Percentiles rank a stretch among this genome's conserved stretches.
These are phyloP conservation scores for Cremastinae sp. DNA, from an alignment of 2,888 invertebrate species.

Conservation along the genomic window DNA sequence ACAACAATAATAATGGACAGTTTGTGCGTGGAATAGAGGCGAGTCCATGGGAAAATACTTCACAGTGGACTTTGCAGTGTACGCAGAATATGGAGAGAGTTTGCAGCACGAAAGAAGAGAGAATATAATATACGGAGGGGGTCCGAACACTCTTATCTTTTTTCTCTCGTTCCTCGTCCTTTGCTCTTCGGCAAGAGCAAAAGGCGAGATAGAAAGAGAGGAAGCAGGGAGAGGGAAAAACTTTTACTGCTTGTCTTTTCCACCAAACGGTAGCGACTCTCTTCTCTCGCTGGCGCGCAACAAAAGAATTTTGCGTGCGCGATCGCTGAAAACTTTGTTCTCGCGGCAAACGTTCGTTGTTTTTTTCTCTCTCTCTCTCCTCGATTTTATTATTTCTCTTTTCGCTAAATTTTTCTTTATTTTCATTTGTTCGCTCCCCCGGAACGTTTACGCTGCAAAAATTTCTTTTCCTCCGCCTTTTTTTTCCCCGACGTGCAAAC, in stretches of 20 bases:
- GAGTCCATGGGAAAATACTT: constrained; percentile 45
- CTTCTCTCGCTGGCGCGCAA: background rate
- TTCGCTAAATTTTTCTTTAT: constrained; percentile 6
- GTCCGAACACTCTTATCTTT: constrained; percentile 24
- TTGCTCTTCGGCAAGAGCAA: background rate
- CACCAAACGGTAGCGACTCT: constrained; percentile 10
- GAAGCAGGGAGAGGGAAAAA: background rate
- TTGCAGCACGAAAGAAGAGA: constrained; percentile 37
- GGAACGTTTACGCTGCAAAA: background rate
- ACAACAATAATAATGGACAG: constrained; percentile 11
- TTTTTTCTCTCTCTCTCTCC: background rate
- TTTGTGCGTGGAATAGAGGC: constrained; percentile 12
- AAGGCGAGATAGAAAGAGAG: too few relatives aligned
- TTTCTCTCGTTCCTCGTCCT: constrained; percentile 16
- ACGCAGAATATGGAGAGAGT: constrained; percentile 3
- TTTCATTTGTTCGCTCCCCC: constrained; percentile 7
- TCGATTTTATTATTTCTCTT: background rate
- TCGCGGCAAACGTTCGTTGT: background rate
- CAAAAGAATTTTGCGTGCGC: constrained; percentile 12
- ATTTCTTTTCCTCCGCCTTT: constrained; percentile 4
- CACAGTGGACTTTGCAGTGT: constrained; percentile 34
- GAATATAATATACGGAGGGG: constrained; percentile 25
- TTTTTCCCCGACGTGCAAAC: too few relatives aligned
- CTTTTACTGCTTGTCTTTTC: constrained; percentile 31
- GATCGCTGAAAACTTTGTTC: constrained; percentile 27